A percentile compares a stretch with the other conserved stretches of the same genome.
phyloP scores from a whole-genome alignment of 1,140 invertebrate species.

The Lepidurus couesii region DNA sequence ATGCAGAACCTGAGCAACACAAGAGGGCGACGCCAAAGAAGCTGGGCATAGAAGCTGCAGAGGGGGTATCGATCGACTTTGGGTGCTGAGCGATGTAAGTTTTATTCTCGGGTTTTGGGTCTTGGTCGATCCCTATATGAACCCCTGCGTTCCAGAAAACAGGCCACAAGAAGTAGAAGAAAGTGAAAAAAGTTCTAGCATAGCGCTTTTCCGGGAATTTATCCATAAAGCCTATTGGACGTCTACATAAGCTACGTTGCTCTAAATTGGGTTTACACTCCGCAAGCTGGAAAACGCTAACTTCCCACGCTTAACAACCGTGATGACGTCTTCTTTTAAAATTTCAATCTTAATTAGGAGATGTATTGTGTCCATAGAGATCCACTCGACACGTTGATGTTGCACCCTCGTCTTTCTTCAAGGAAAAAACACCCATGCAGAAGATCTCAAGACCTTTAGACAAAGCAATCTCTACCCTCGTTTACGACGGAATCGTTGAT shows the following conservation, averaged over 20 bases:
- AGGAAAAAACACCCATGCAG: background rate
- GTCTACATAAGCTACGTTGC: background rate
- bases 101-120: background rate
- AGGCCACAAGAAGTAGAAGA: background rate
- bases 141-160: background rate
- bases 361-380: background rate
- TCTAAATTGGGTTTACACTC: background rate
- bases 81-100: constrained; percentile 13
- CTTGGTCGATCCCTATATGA: background rate
- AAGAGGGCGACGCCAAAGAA: background rate
- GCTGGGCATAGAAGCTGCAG: background rate
- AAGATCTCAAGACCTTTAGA: background rate
- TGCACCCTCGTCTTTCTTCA: background rate
- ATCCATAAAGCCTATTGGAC: background rate
- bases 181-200: too few species aligned
- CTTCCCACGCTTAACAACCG: background rate
- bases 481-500: background rate
- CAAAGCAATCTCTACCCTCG: background rate
- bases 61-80: background rate
- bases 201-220: background rate
- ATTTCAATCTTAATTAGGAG: background rate
- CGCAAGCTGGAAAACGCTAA: background rate
- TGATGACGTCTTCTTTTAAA: background rate
- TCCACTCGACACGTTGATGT: background rate
- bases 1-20: background rate